These are phyloP conservation scores for Ophthalmotilapia sp. DNA, from an alignment of 2,113 vertebrate species.

Conservation along the genomic window DNA sequence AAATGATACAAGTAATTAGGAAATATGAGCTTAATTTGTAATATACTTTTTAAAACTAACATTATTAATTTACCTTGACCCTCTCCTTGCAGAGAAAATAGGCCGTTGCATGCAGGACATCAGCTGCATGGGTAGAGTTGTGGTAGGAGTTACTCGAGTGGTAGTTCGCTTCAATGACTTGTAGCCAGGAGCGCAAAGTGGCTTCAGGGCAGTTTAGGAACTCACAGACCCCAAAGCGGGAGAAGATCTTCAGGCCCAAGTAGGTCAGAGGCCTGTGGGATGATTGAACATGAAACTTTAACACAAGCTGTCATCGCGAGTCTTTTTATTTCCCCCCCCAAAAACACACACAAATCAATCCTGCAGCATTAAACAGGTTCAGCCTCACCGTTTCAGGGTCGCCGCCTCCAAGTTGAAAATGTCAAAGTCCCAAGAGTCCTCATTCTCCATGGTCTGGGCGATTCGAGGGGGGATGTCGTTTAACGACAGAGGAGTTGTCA, in stretches of 20 bases:
- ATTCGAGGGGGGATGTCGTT: constrained; percentile 86
- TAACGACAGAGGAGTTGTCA: constrained; percentile 77
- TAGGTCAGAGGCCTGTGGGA: constrained; percentile 84
- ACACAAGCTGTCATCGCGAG: neutral
- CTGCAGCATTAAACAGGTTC: neutral
- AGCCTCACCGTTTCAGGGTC: constrained; percentile 84
- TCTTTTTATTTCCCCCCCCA: rapidly evolving
- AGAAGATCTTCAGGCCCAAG: constrained; percentile 91
- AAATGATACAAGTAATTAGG: neutral
- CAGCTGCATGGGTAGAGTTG: constrained; percentile 91
- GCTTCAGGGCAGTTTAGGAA: constrained; percentile 89
- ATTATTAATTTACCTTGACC: constrained; percentile 79
- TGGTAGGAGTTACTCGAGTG: constrained; percentile 94
- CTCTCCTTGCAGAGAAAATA: constrained; percentile 92
- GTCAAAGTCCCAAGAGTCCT: constrained; percentile 92
- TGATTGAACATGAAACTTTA: constrained; percentile 17
- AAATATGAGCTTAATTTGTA: neutral
- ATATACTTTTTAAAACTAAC: neutral
- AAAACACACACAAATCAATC: neutral
- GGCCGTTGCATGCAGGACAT: constrained; percentile 92
- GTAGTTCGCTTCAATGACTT: constrained; percentile 91
- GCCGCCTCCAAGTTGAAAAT: constrained; percentile 91
- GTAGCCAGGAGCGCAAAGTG: constrained; percentile 88
- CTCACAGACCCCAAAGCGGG: constrained; percentile 89
- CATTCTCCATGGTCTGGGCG: constrained; percentile 89